A percentile compares a stretch with the other conserved stretches of the same genome.
phyloP scores from a whole-genome alignment of 2,113 vertebrate genomes.

The Lepus americanus region DNA sequence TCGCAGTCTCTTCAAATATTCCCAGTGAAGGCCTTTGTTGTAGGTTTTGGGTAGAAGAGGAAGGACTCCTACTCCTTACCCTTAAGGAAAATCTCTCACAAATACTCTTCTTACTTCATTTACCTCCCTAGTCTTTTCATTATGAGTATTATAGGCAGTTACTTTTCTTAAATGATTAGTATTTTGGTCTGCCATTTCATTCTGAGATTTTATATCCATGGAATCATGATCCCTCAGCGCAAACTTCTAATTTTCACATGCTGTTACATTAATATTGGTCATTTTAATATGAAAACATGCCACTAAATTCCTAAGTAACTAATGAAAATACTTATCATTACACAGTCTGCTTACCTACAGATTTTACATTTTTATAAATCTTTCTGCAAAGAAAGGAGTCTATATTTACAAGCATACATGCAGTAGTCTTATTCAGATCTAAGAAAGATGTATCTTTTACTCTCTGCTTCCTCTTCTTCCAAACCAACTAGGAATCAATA shows the following conservation, averaged over 20 bases:
- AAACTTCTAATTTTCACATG: slow-evolving; percentile 41
- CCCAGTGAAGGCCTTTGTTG: neutral
- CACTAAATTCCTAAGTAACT: slow-evolving; percentile 32
- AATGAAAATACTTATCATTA: slow-evolving; percentile 39
- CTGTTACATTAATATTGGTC: neutral
- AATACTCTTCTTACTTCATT: neutral
- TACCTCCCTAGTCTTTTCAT: slow-evolving; percentile 33
- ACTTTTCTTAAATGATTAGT: slow-evolving; percentile 28
- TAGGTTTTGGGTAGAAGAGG: neutral
- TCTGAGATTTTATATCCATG: slow-evolving; percentile 30
- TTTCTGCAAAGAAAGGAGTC: slow-evolving; percentile 35
- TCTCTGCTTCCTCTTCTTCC: slow-evolving; percentile 47
- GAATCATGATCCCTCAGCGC: neutral
- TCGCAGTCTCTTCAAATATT: neutral
- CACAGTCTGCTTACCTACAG: neutral
- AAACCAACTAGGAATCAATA: slow-evolving; percentile 72
- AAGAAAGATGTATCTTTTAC: slow-evolving; percentile 62
- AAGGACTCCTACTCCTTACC: neutral
- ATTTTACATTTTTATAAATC: neutral
- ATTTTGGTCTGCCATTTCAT: slow-evolving; percentile 1
- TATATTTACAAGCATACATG: neutral
- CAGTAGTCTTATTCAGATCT: slow-evolving; percentile 58
- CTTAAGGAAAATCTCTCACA: neutral
- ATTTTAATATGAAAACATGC: slow-evolving; percentile 45
- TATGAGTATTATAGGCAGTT: neutral